phyloP scores from a whole-genome alignment of 2,113 vertebrate species.

The Mionectes macconnelli region DNA sequence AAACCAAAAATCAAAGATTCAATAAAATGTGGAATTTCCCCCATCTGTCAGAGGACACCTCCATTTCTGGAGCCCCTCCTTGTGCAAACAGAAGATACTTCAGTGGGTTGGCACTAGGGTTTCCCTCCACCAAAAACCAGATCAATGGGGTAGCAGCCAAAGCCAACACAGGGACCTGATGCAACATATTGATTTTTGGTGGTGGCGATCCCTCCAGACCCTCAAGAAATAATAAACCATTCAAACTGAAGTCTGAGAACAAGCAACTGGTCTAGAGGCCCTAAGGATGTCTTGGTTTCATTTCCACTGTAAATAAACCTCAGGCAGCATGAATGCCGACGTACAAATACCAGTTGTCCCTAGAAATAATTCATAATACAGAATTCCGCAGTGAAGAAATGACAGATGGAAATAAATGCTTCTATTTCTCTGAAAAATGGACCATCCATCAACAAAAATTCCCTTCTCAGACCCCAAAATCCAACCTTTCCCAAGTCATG shows the following conservation, averaged over 20 bases:
- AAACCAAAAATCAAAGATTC: not conserved
- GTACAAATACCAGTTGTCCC: constrained; percentile 61
- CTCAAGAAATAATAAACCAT: constrained; percentile 67
- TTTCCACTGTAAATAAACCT: constrained; percentile 73
- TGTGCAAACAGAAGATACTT: not conserved
- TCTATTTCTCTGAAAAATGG: constrained; percentile 50
- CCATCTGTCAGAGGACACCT: not conserved
- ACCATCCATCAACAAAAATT: constrained; percentile 5
- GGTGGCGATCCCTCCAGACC: constrained; percentile 31
- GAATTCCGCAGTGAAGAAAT: constrained; percentile 35
- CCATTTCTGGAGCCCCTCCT: not conserved
- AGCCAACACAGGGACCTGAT: constrained; percentile 25
- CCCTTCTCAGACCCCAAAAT: not conserved
- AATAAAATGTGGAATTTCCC: not conserved
- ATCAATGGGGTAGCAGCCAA: constrained; percentile 48
- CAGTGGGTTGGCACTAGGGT: not conserved
- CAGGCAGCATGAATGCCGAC: constrained; percentile 61
- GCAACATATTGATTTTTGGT: constrained; percentile 59
- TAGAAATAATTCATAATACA: constrained; percentile 51
- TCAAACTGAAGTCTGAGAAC: constrained; percentile 60
- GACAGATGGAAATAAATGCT: constrained; percentile 46
- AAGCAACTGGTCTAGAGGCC: constrained; percentile 50
- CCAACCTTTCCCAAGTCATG: not conserved
- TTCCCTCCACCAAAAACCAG: not conserved
- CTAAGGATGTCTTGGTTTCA: constrained; percentile 64